Conservation (phyloP, 2,797 vertebrate species). For the Poecilia wingei region DNA sequence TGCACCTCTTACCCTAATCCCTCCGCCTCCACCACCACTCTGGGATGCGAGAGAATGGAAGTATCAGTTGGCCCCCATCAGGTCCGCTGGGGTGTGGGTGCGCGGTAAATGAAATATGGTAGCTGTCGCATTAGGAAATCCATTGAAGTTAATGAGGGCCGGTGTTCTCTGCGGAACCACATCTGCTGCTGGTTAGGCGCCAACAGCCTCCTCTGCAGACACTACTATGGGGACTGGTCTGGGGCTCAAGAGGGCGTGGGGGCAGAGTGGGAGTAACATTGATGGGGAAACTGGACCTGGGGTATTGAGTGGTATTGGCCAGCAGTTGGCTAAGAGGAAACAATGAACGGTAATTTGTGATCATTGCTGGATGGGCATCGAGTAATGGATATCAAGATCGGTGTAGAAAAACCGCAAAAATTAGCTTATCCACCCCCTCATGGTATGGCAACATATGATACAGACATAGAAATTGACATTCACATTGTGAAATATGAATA, state of each 20-base stretch:
- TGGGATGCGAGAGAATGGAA: conserved; percentile 56
- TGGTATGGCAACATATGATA: conserved; percentile 49
- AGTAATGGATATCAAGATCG: conserved; percentile 65
- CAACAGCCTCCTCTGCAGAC: conserved; percentile 73
- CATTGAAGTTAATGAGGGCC: conserved; percentile 84
- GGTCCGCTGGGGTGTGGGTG: conserved; percentile 77
- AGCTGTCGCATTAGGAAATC: conserved; percentile 80
- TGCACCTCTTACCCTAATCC: conserved; percentile 18
- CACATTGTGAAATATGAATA: not conserved
- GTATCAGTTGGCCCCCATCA: conserved; percentile 77
- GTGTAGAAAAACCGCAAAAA: conserved; percentile 63
- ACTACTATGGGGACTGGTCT: conserved; percentile 55
- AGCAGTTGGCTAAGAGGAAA: conserved; percentile 59
- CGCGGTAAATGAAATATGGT: conserved; percentile 84
- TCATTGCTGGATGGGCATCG: conserved; percentile 56
- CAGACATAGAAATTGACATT: conserved; percentile 32
- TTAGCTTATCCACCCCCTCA: conserved; percentile 45
- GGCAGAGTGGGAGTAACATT: conserved; percentile 40
- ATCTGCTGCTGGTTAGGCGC: conserved; percentile 87
- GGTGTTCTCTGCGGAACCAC: conserved; percentile 79
- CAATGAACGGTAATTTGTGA: conserved; percentile 65
- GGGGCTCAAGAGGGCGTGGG: conserved; percentile 39
- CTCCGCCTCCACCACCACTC: conserved; percentile 35
- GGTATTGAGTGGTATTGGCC: conserved; percentile 75
- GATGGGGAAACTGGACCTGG: conserved; percentile 75